Conservation (phyloP, 2,888 invertebrate genomes). For the Tribolium freemani region DNA sequence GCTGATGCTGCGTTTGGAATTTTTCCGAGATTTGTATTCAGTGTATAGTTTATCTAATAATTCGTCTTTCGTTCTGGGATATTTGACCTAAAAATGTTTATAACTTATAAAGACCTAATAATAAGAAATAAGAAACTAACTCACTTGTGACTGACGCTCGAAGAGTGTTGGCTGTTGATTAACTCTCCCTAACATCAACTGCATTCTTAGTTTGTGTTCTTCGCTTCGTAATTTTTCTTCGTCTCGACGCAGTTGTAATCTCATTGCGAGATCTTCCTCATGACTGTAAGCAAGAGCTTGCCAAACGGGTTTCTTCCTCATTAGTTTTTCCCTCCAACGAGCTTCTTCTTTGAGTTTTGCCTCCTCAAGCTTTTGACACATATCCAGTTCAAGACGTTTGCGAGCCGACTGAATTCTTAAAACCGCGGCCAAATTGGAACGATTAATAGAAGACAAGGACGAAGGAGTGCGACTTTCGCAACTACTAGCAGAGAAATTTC, state of each 20-base stretch:
- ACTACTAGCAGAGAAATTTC: conserved; percentile 59
- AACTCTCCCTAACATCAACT: conserved; percentile 79
- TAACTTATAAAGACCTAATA: conserved; percentile 1
- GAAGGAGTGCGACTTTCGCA: conserved; percentile 60
- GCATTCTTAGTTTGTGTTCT: conserved; percentile 80
- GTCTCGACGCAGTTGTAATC: conserved; percentile 76
- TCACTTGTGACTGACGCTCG: conserved; percentile 77
- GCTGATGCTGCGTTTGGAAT: conserved; percentile 53
- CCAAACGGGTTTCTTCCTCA: conserved; percentile 80
- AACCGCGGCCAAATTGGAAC: conserved; percentile 79
- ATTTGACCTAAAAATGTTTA: conserved; percentile 54
- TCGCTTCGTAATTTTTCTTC: conserved; percentile 79
- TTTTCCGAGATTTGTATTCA: conserved; percentile 52
- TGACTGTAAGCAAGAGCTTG: conserved; percentile 76
- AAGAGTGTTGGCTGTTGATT: conserved; percentile 80
- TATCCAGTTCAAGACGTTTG: conserved; percentile 76
- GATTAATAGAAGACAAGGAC: conserved; percentile 68
- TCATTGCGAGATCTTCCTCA: conserved; percentile 78
- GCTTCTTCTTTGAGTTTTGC: conserved; percentile 73
- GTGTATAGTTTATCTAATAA: conserved; percentile 57
- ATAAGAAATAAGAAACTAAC: too few relatives aligned
- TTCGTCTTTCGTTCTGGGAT: conserved; percentile 62
- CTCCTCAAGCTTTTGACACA: conserved; percentile 73
- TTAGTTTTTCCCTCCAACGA: conserved; percentile 73
- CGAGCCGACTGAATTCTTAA: conserved; percentile 75